These are phyloP conservation scores for Cephus spinipes DNA, from an alignment of 2,888 invertebrate genomes.

Conservation along the genomic window DNA sequence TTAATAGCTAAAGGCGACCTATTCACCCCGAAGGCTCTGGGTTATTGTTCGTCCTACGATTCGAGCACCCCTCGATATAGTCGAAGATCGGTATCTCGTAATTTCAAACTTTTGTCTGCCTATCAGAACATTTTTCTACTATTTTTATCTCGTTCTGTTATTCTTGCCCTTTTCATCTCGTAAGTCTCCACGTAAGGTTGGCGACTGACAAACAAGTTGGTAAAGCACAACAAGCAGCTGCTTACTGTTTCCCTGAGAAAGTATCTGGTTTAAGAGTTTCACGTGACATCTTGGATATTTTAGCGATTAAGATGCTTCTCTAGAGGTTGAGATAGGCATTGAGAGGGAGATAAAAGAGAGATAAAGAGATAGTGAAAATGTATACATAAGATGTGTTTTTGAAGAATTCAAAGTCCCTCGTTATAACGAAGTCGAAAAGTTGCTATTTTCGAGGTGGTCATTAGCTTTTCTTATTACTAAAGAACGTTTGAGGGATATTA, in stretches of 20 bases:
- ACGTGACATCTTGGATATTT: background rate
- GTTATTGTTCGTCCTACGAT: background rate
- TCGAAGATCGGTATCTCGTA: slow-evolving; percentile 37
- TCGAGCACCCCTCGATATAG: background rate
- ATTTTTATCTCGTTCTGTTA: slow-evolving; percentile 1
- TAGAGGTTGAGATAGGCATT: background rate
- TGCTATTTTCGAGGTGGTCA: background rate
- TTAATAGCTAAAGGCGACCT: slow-evolving; percentile 47
- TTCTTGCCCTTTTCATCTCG: background rate
- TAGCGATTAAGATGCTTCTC: background rate
- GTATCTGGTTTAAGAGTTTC: background rate
- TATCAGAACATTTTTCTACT: slow-evolving; percentile 3
- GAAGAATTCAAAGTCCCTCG: background rate
- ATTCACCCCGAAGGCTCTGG: background rate
- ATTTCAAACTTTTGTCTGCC: slow-evolving; percentile 36
- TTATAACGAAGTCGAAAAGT: background rate
- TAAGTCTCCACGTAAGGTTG: background rate
- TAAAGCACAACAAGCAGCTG: background rate
- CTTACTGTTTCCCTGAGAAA: background rate
- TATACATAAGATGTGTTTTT: background rate
- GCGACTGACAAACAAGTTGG: background rate
- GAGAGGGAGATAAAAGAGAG: background rate
- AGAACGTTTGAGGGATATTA: background rate
- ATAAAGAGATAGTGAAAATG: background rate
- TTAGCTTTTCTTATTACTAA: background rate